These are phyloP conservation scores for Hirudo medicinalis DNA, from an alignment of 1,140 invertebrate genomes.

Conservation along the genomic window DNA sequence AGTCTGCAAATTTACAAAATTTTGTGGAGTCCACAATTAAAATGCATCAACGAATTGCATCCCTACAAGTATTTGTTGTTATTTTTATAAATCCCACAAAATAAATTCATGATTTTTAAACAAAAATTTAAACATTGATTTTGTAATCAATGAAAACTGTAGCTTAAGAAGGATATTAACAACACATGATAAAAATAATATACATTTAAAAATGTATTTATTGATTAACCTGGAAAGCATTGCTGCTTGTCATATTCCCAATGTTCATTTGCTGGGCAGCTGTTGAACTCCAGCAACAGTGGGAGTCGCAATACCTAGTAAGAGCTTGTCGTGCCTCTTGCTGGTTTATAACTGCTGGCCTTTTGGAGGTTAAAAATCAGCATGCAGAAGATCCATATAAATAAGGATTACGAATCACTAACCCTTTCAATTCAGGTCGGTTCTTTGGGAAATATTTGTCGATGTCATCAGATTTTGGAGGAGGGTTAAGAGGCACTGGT, in stretches of 20 bases:
- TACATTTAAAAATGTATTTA: background rate
- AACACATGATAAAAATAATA: background rate
- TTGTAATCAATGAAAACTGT: background rate
- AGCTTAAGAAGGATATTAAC: background rate
- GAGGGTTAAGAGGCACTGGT: background rate
- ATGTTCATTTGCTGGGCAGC: slow-evolving; percentile 43
- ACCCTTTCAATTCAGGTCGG: background rate
- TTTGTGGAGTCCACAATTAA: too few relatives aligned
- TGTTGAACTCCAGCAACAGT: slow-evolving; percentile 43
- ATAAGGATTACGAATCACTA: background rate
- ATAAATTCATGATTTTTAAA: too few relatives aligned
- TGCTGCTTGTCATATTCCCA: slow-evolving; percentile 39
- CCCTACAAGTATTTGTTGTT: too few relatives aligned
- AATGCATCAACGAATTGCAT: too few relatives aligned
- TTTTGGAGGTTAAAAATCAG: background rate
- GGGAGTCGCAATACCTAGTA: slow-evolving; percentile 36
- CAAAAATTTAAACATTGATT: too few relatives aligned
- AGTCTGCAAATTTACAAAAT: too few relatives aligned
- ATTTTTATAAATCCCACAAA: too few relatives aligned
- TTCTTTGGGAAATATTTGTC: slow-evolving; percentile 9
- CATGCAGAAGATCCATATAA: too few relatives aligned
- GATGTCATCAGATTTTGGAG: slow-evolving; percentile 2
- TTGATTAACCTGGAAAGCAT: slow-evolving; percentile 40
- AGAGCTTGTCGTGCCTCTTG: slow-evolving; percentile 40
- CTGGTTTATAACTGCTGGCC: slow-evolving; percentile 25